phyloP scores from a whole-genome alignment of 1,140 invertebrate species.

The Temnothorax curvispinosus region DNA sequence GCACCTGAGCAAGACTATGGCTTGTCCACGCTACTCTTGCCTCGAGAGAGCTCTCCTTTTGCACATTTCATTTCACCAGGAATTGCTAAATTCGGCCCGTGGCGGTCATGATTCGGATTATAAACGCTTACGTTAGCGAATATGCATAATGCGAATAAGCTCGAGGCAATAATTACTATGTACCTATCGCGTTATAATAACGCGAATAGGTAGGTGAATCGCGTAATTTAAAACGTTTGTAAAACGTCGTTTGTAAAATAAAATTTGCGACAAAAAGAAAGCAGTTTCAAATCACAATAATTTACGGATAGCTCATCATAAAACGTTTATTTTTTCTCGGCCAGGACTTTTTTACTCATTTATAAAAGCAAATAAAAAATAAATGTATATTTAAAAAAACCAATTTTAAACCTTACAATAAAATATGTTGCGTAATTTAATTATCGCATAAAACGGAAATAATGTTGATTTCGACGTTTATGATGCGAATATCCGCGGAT shows the following conservation, averaged over 20 bases:
- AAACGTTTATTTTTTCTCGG: background rate
- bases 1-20: constrained; percentile 46
- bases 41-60: constrained; percentile 32
- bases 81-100: constrained; percentile 47
- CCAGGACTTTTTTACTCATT: background rate
- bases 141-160: constrained; percentile 40
- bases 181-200: constrained; percentile 74
- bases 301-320: background rate
- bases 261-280: background rate
- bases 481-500: background rate
- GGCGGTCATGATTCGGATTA: constrained; percentile 13
- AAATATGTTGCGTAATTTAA: constrained; percentile 4
- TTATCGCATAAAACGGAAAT: background rate
- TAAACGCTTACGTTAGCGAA: constrained; percentile 35
- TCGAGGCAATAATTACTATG: constrained; percentile 78
- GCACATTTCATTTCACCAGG: constrained; percentile 1
- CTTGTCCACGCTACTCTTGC: constrained; percentile 40
- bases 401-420: background rate
- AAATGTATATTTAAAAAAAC: background rate
- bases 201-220: constrained; percentile 1
- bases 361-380: background rate
- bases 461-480: constrained; percentile 1
- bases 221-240: background rate
- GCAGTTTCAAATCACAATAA: background rate
- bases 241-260: background rate